phyloP scores from a whole-genome alignment of 2,888 invertebrate species.

The Ochropacha duplaris region DNA sequence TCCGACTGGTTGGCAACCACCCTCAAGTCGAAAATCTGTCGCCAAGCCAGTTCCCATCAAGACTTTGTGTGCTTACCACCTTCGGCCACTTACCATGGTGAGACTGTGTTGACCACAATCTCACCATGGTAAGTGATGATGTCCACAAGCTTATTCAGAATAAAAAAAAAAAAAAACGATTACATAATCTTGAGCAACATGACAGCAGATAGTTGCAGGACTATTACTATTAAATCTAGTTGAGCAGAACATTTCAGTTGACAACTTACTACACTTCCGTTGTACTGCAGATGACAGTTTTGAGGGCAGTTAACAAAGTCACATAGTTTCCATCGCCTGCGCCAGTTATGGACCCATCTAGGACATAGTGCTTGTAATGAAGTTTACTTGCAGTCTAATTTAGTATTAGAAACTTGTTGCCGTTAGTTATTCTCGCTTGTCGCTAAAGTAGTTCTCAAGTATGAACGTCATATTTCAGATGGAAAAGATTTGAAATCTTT shows the following conservation, averaged over 20 bases:
- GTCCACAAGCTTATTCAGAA: too few species aligned
- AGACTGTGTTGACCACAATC: too few species aligned
- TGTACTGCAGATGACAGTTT: slow-evolving; percentile 18
- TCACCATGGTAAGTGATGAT: too few species aligned
- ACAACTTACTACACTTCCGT: slow-evolving; percentile 7
- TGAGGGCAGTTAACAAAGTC: slow-evolving; percentile 22
- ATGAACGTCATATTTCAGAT: not conserved
- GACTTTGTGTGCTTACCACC: too few species aligned
- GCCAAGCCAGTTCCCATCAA: too few species aligned
- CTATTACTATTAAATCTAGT: not conserved
- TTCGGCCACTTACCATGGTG: too few species aligned
- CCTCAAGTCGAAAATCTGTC: too few species aligned
- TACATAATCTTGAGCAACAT: not conserved
- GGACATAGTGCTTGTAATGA: slow-evolving; percentile 9
- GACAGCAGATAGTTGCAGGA: not conserved
- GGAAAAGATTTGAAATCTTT: not conserved
- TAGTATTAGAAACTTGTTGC: slow-evolving; percentile 12
- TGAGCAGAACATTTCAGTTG: not conserved
- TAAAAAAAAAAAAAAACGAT: too few species aligned
- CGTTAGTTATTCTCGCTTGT: slow-evolving; percentile 9
- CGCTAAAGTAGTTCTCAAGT: not conserved
- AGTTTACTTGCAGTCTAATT: slow-evolving; percentile 13
- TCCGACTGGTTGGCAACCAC: too few species aligned
- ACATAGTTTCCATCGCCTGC: slow-evolving; percentile 16
- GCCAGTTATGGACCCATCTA: slow-evolving; percentile 3